Evolutionary conservation across 2,113 vertebrate species (phyloP).

Genomic region (Cochlearius cochlearius): DNA sequence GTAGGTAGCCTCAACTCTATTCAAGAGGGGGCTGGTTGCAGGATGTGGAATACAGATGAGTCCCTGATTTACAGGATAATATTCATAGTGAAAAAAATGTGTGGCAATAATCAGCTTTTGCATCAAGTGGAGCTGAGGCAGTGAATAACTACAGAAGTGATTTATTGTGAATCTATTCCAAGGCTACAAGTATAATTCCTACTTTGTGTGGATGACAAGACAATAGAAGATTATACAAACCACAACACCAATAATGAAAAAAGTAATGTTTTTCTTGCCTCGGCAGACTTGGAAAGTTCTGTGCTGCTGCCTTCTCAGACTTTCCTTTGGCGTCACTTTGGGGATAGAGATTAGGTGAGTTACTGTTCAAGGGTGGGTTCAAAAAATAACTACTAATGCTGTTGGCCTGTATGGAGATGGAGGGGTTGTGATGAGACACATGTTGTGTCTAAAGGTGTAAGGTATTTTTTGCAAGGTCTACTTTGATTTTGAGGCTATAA

Average conservation of each 20-base stretch:
- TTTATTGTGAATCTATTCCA: conserved; percentile 14
- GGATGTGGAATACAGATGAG: background rate
- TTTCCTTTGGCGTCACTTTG: conserved; percentile 66
- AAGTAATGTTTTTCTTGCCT: conserved; percentile 61
- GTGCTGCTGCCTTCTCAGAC: conserved; percentile 48
- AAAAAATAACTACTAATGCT: conserved; percentile 7
- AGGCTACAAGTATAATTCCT: conserved; percentile 7
- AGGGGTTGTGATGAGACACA: background rate
- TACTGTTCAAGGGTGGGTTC: conserved; percentile 50
- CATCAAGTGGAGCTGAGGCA: conserved; percentile 6
- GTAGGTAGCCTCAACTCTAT: background rate
- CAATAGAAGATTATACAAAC: conserved; percentile 53
- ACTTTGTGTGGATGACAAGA: conserved; percentile 50
- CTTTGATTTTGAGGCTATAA: background rate
- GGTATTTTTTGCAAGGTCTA: background rate
- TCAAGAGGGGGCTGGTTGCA: background rate
- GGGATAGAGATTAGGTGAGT: conserved; percentile 67
- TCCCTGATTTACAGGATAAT: conserved; percentile 23
- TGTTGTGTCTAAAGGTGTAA: background rate
- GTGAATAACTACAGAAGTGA: background rate
- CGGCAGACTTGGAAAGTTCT: conserved; percentile 41
- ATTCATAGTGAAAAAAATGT: background rate
- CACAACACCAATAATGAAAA: conserved; percentile 51
- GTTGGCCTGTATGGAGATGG: background rate
- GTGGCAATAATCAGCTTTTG: conserved; percentile 29